These are phyloP conservation scores for Kobus ellipsiprymnus DNA, from an alignment of 2,113 vertebrate species.

Conservation along the genomic window DNA sequence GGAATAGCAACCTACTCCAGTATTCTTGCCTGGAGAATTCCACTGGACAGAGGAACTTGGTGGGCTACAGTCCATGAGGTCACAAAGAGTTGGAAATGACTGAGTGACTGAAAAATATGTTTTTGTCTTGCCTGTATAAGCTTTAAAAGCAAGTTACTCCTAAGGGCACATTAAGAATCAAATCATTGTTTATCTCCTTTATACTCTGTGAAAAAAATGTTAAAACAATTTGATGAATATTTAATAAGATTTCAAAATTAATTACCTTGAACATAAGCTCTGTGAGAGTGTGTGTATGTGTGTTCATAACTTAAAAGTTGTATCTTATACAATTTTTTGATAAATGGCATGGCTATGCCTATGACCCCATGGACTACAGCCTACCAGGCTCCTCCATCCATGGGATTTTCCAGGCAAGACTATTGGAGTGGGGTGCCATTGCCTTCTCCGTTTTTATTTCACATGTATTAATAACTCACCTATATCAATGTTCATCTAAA, in stretches of 20 bases:
- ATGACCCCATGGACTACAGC: background rate
- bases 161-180: background rate
- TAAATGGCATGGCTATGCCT: background rate
- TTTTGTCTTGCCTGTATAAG: background rate
- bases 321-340: background rate
- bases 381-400: too few relatives aligned
- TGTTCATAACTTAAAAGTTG: background rate
- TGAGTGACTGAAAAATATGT: background rate
- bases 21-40: background rate
- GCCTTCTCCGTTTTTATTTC: background rate
- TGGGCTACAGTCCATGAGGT: background rate
- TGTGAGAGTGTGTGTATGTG: background rate
- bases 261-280: background rate
- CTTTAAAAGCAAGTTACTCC: background rate
- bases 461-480: background rate
- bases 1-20: background rate
- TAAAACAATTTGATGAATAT: background rate
- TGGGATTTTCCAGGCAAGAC: too few relatives aligned
- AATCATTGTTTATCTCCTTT: background rate
- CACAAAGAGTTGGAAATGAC: rapidly evolving
- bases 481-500: background rate
- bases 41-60: background rate
- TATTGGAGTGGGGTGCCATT: too few relatives aligned
- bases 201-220: background rate
- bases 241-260: background rate